Conservation (phyloP, 1,140 invertebrate genomes). For the Micrasema longulum region DNA sequence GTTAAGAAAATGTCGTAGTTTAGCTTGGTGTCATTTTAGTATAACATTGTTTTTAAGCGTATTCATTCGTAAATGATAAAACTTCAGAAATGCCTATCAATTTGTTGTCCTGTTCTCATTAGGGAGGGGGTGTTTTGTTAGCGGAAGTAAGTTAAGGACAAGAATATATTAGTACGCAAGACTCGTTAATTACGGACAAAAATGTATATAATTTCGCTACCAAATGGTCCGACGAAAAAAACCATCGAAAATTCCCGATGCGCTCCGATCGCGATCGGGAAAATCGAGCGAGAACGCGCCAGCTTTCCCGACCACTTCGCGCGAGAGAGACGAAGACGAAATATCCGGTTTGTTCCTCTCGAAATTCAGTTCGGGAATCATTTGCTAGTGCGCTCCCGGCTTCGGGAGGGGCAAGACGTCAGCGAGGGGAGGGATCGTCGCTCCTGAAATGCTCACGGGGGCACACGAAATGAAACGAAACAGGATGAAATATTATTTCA, state of each 20-base stretch:
- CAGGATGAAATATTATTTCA: constrained; percentile 13
- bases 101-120: too few species aligned
- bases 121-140: not conserved
- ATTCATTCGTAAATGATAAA: too few species aligned
- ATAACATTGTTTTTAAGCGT: too few species aligned
- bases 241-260: constrained; percentile 13
- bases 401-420: constrained; percentile 40
- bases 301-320: not conserved
- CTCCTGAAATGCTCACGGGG: constrained; percentile 20
- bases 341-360: constrained; percentile 9
- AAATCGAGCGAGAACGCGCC: constrained; percentile 9
- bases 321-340: constrained; percentile 1
- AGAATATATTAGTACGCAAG: constrained; percentile 9
- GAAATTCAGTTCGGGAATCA: constrained; percentile 20
- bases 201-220: not conserved
- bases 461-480: constrained; percentile 31
- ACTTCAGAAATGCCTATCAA: too few species aligned
- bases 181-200: constrained; percentile 11
- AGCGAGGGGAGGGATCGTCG: constrained; percentile 14
- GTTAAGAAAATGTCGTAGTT: too few species aligned
- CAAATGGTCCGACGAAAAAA: not conserved
- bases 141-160: not conserved
- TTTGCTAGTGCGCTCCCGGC: constrained; percentile 43
- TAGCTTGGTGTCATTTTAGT: too few species aligned
- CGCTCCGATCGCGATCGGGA: constrained; percentile 20